Base-by-base conservation (phyloP, 2,888 invertebrate genomes). In the Drosophila bunnanda region DNA sequence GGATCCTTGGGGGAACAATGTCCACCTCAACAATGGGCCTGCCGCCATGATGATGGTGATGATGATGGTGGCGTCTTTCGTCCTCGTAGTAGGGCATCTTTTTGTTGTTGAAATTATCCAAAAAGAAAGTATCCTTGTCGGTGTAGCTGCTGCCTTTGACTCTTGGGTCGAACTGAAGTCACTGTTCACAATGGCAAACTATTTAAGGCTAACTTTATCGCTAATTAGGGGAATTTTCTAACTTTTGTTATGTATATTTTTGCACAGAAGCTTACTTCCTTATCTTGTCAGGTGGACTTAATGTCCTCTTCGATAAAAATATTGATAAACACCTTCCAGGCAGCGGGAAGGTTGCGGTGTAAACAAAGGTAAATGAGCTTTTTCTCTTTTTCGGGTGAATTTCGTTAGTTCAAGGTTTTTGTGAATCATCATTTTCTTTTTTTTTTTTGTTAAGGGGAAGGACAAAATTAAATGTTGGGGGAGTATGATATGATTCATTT, bases 21-120 rank as follows among this genome's bases (percentile, higher is more conserved):
- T 90, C 91, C 53, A 90, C 89, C 71, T 90, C 90, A 46, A 91
- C 82, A 59, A 89, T 83, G 56, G 90, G 90, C 25, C 89, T 81
- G 32, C 82, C 87, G 9, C 50, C 52, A 52, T 78, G 68, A 28
- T 86, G 77, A 22, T 89, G 87, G 60, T 89, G 86, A 22, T 87
- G 84, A 12, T 82, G 88, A 25, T 79, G 88, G 30, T 79, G 86
- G 52, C 56, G 89, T 41, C 76, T 76, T 15, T 77, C 87, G 39
- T 80, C 87, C 50, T 83, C 86, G 75, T 79, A 89, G 76, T 89
- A 87, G 9, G 89, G 78, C 89, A 89, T 88, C 17, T 72, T 41
- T 66, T 32, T 2, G 12, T 30, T 36, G 12, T 41, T 12, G 36
- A n/a, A 28, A 20, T 20, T 58, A 36, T 71, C 34, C 58, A 43